Conservation (phyloP, 2,888 invertebrate species). For the Baccha elongata region DNA sequence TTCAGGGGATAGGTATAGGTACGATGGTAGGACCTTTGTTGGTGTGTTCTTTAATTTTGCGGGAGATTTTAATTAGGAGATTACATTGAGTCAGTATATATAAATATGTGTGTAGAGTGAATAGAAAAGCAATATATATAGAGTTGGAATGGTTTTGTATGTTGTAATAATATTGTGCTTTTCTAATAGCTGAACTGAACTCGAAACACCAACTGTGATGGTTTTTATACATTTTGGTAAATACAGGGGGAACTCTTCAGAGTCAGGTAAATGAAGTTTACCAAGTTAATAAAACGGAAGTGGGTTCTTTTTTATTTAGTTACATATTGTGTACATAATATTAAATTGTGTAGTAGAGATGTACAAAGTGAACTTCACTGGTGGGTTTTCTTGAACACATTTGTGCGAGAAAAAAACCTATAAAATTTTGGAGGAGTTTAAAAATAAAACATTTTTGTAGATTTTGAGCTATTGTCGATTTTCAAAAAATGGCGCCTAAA, state of each 20-base stretch:
- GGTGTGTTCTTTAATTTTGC: conserved; percentile 68
- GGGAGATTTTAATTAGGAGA: conserved; percentile 73
- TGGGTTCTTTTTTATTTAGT: not conserved
- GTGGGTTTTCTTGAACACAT: too few species aligned
- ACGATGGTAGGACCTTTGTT: conserved; percentile 14
- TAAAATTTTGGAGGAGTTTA: too few species aligned
- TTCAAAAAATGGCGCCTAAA: too few species aligned
- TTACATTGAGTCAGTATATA: conserved; percentile 70
- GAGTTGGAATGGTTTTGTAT: not conserved
- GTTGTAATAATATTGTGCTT: conserved; percentile 9
- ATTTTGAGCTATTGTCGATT: too few species aligned
- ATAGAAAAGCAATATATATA: not conserved
- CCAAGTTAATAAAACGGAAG: not conserved
- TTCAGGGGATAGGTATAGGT: not conserved
- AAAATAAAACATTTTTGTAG: too few species aligned
- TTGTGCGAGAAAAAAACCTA: too few species aligned
- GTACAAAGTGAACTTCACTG: too few species aligned
- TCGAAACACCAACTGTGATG: conserved; percentile 4
- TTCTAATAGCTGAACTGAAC: not conserved
- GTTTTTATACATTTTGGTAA: conserved; percentile 1
- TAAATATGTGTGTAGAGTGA: conserved; percentile 6
- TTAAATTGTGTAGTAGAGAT: too few species aligned
- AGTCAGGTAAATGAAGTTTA: not conserved
- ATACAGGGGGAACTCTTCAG: not conserved
- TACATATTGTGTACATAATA: too few species aligned